phyloP scores from a whole-genome alignment of 37 sponge, comb jelly and placozoan genomes.

The Lycopodina hypogea region DNA sequence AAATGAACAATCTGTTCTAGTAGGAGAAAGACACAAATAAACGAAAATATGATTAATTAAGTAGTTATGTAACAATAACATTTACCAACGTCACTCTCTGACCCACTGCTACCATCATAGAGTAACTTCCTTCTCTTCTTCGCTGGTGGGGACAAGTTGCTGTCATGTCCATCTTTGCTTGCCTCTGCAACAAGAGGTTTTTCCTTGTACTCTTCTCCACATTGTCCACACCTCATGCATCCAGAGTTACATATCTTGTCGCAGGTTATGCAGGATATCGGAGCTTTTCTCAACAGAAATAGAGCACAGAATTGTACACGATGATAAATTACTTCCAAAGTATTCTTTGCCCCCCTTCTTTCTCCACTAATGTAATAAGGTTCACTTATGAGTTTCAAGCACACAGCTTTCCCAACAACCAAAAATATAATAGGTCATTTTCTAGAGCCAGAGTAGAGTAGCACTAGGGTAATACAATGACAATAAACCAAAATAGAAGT shows the following conservation, averaged over 20 bases:
- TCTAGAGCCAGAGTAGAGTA: too few relatives aligned
- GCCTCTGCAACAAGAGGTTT: constrained; percentile 20
- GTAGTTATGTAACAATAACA: background rate
- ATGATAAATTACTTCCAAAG: too few relatives aligned
- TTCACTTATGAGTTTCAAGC: too few relatives aligned
- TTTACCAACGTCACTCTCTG: background rate
- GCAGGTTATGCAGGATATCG: constrained; percentile 51
- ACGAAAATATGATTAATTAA: background rate
- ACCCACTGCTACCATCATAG: background rate
- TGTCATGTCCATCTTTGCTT: background rate
- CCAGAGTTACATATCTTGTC: constrained; percentile 21
- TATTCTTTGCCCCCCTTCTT: too few relatives aligned
- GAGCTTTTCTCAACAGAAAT: constrained; percentile 38
- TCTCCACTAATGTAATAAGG: too few relatives aligned
- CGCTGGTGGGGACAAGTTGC: background rate
- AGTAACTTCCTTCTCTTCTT: constrained; percentile 8
- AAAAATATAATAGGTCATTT: too few relatives aligned
- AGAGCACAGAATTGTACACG: background rate
- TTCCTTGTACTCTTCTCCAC: constrained; percentile 55
- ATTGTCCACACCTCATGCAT: constrained; percentile 68
- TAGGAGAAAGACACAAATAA: background rate
- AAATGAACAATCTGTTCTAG: background rate
- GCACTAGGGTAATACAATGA: too few relatives aligned
- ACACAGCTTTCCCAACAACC: too few relatives aligned
- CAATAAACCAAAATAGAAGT: too few relatives aligned